Evolutionary conservation across 2,797 vertebrate genomes (phyloP), one percentile per base, ranked within the genome.

Genomic region (Peromyscus attwateri): DNA sequence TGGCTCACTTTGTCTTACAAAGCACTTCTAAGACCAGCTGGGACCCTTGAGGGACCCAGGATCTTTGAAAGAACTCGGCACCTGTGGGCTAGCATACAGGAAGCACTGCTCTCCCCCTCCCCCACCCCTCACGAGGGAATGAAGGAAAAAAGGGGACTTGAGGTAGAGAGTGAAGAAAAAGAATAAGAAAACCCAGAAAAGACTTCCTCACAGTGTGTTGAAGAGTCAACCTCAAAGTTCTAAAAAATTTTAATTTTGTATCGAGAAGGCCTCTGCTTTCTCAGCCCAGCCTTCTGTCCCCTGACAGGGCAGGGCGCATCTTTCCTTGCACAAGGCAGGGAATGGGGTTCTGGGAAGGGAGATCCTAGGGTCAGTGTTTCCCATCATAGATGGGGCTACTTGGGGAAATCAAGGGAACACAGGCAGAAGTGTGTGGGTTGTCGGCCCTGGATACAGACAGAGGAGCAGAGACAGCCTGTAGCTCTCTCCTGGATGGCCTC

Each of bases 41-140:
- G 77, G 37, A 21, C 25, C 29, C 12, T 4, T n/a, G 3, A 10
- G 49, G 27, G 23, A 6, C 81, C 29, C 46, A 7, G 68, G 60
- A 62, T 43, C 37, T 9, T 4, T 1, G 17, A 43, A 60, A 34
- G 4, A 7, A 1, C 79, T 19, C 0, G 19, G 16, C 29, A n/a
- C 0, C 1, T 1, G 12, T 10, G 7, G 64, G 6, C 11, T 7
- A 3, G 64, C 0, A 3, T 8, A 9, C 17, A 6, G 55, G 40
- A 37, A 81, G 40, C 40, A 21, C 19, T 1, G 68, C 29, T 6
- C 88, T 2, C 2, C 89, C 49, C 52, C 19, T 1, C 40, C 40
- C 40, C 40, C 40, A 40, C 40, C 40, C 40, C 40, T 40, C 40
- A 40, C 40, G 2, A 40, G 40, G 40, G 40, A 40, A 40, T 40